phyloP scores from a whole-genome alignment of 1,140 invertebrate species.

The Drosophila tristis region DNA sequence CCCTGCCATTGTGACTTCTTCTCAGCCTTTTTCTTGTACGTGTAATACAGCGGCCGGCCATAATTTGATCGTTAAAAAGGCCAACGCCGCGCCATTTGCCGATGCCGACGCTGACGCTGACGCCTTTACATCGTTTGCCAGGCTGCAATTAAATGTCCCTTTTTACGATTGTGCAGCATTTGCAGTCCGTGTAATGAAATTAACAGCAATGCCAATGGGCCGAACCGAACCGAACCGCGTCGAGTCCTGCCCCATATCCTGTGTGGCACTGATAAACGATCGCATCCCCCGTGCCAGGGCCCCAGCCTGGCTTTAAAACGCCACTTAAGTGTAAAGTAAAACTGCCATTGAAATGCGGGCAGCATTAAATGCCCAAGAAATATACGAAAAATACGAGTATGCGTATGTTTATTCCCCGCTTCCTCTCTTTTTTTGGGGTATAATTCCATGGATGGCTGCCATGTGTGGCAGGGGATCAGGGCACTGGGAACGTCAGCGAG shows the following conservation, averaged over 20 bases:
- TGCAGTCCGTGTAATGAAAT: constrained; percentile 72
- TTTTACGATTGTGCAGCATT: constrained; percentile 76
- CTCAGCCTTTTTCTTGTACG: constrained; percentile 20
- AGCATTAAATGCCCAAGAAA: constrained; percentile 65
- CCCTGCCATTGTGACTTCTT: constrained; percentile 31
- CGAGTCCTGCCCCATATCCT: constrained; percentile 20
- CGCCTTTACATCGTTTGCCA: constrained; percentile 36
- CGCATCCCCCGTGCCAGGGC: constrained; percentile 10
- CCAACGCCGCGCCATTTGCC: constrained; percentile 33
- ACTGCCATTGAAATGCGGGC: constrained; percentile 58
- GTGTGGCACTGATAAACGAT: constrained; percentile 61
- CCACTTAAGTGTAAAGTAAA: constrained; percentile 71
- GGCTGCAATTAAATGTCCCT: constrained; percentile 75
- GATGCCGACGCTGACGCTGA: too few relatives aligned
- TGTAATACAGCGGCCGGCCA: constrained; percentile 54
- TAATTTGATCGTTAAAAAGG: constrained; percentile 82
- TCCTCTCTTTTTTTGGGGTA: neutral
- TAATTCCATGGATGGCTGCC: constrained; percentile 9
- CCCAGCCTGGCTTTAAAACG: constrained; percentile 58
- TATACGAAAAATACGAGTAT: constrained; percentile 5
- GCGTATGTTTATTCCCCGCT: too few relatives aligned
- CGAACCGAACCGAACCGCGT: neutral
- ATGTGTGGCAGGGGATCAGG: constrained; percentile 17
- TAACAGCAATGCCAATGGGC: constrained; percentile 46
- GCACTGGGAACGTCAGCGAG: neutral